A percentile compares a stretch with the other conserved stretches of the same genome.
These are phyloP conservation scores for Pogonomyrmex californicus DNA, from an alignment of 1,140 invertebrate species.

Conservation along the genomic window DNA sequence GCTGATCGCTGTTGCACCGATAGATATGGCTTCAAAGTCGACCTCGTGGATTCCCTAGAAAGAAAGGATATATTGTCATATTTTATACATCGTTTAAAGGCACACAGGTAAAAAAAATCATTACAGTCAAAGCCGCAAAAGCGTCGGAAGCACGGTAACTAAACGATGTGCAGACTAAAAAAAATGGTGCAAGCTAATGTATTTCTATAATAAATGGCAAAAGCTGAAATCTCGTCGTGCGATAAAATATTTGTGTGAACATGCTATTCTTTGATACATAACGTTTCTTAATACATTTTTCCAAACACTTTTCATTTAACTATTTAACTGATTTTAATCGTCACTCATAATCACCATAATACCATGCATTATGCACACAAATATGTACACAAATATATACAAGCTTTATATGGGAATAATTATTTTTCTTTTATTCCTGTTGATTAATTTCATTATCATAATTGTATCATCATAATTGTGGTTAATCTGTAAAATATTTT, in stretches of 20 bases:
- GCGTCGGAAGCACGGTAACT: constrained; percentile 46
- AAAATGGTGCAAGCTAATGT: constrained; percentile 7
- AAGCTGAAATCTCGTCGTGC: constrained; percentile 13
- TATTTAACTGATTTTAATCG: background rate
- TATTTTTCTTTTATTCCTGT: background rate
- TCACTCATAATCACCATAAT: background rate
- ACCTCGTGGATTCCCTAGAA: constrained; percentile 91
- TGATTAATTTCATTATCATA: background rate
- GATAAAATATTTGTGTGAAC: constrained; percentile 7
- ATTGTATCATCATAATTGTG: background rate
- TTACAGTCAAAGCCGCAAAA: constrained; percentile 29
- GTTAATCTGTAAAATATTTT: constrained; percentile 26
- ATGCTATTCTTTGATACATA: constrained; percentile 5
- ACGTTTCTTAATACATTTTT: background rate
- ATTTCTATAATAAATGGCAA: background rate
- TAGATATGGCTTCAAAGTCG: constrained; percentile 91
- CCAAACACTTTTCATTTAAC: background rate
- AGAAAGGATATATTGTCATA: constrained; percentile 16
- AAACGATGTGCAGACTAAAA: background rate
- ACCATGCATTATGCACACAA: constrained; percentile 23
- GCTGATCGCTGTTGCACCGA: constrained; percentile 91
- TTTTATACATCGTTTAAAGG: background rate
- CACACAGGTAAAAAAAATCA: constrained; percentile 1
- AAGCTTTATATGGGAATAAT: background rate
- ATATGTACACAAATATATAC: constrained; percentile 37